These are phyloP conservation scores for Camponotus fellah DNA, from an alignment of 2,888 invertebrate genomes.

Conservation along the genomic window DNA sequence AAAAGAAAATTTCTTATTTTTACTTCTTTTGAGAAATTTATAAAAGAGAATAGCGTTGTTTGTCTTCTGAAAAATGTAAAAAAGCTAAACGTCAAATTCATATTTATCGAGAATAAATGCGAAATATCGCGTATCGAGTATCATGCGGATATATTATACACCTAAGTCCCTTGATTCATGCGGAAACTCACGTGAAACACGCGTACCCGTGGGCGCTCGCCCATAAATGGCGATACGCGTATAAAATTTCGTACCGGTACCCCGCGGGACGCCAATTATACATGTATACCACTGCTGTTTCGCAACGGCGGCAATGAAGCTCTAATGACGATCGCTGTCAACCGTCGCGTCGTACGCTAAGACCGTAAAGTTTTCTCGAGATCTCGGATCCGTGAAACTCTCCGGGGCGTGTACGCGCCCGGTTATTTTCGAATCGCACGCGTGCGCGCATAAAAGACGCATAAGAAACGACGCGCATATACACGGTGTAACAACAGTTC, in stretches of 20 bases:
- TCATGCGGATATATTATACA: background rate
- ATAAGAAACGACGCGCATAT: background rate
- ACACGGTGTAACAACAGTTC: background rate
- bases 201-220: constrained; percentile 29
- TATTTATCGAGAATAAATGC: background rate
- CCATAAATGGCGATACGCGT: constrained; percentile 62
- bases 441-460: background rate
- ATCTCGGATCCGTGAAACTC: constrained; percentile 38
- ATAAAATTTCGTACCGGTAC: constrained; percentile 70
- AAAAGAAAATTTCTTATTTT: background rate
- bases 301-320: constrained; percentile 82
- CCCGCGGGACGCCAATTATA: constrained; percentile 82
- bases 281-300: constrained; percentile 70
- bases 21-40: background rate
- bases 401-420: constrained; percentile 37
- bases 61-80: background rate
- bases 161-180: background rate
- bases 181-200: constrained; percentile 54
- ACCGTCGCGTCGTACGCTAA: constrained; percentile 62
- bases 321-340: constrained; percentile 81
- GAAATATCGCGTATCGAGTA: background rate
- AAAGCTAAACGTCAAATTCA: background rate
- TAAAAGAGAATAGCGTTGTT: background rate
- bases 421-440: constrained; percentile 35
- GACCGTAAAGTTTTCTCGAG: constrained; percentile 62